Evolutionary conservation across 2,888 invertebrate species (phyloP).

Genomic region (Euspilapteryx auroguttella): DNA sequence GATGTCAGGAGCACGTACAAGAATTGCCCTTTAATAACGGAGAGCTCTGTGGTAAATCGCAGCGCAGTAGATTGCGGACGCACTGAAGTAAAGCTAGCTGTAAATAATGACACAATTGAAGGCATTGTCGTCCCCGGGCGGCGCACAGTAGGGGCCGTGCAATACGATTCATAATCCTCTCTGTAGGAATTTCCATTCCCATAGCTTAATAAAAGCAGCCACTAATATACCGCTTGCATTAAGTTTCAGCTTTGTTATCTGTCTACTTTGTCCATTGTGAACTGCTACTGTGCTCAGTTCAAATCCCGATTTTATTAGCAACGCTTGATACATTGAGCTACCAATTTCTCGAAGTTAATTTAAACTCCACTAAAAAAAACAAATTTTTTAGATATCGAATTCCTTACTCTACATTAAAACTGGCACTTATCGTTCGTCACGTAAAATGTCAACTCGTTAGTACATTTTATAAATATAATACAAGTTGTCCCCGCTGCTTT

Average conservation of each 20-base stretch:
- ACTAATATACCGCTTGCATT: neutral
- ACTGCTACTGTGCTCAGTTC: no score
- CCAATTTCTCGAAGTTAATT: no score
- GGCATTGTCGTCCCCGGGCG: constrained; percentile 14
- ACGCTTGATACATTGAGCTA: no score
- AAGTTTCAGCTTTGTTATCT: constrained; percentile 4
- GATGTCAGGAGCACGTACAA: constrained; percentile 42
- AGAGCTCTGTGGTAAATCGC: constrained; percentile 39
- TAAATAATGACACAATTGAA: constrained; percentile 49
- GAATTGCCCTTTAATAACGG: constrained; percentile 55
- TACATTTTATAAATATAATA: no score
- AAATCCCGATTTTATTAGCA: no score
- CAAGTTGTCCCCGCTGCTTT: no score
- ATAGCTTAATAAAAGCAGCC: neutral
- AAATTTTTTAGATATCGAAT: no score
- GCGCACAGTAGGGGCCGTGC: constrained; percentile 2
- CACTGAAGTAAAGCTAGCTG: constrained; percentile 41
- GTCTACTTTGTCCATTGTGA: no score
- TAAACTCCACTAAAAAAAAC: no score
- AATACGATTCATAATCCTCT: constrained; percentile 1
- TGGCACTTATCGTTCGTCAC: no score
- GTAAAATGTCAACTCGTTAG: no score
- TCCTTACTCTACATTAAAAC: no score
- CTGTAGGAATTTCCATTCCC: constrained; percentile 1
- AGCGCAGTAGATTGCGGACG: constrained; percentile 46